Percentiles rank a stretch among this genome's conserved stretches.
These are phyloP conservation scores for Drosophila arizonae DNA, from an alignment of 1,140 invertebrate species.

Conservation along the genomic window DNA sequence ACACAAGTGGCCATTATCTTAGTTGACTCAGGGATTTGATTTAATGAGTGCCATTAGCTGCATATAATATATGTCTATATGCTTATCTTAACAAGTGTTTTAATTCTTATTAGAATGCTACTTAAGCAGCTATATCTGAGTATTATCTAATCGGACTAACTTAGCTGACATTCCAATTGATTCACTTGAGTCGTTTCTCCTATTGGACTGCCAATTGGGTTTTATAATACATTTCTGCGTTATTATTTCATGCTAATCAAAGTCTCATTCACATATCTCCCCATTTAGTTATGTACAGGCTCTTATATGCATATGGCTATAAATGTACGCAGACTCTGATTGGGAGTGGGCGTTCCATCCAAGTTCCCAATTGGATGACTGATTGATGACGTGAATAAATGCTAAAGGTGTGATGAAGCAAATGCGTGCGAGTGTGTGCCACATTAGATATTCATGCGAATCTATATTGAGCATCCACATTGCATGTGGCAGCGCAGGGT, in stretches of 20 bases:
- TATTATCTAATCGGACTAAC: neutral
- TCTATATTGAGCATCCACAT: conserved; percentile 22
- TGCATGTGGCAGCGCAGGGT: neutral
- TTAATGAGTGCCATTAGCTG: conserved; percentile 15
- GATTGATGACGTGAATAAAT: conserved; percentile 70
- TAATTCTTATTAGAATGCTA: neutral
- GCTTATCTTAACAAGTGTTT: neutral
- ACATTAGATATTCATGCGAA: conserved; percentile 75
- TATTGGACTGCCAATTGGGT: neutral
- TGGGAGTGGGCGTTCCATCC: conserved; percentile 10
- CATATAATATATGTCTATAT: conserved; percentile 1
- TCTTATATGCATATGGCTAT: conserved; percentile 9
- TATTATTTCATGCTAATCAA: neutral
- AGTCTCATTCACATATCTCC: neutral
- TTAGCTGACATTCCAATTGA: neutral
- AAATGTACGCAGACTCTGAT: neutral
- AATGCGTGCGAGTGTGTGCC: conserved; percentile 48
- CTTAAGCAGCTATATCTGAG: neutral
- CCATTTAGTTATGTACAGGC: neutral
- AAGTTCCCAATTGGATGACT: conserved; percentile 64
- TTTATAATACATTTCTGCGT: neutral
- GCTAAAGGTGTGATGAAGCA: conserved; percentile 59
- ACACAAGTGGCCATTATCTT: conserved; percentile 46
- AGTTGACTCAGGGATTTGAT: conserved; percentile 43
- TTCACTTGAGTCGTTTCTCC: neutral